A percentile compares a stretch with the other conserved stretches of the same genome.
Conservation (phyloP, 2,113 vertebrate species). For the Todiramphus saurophagus region DNA sequence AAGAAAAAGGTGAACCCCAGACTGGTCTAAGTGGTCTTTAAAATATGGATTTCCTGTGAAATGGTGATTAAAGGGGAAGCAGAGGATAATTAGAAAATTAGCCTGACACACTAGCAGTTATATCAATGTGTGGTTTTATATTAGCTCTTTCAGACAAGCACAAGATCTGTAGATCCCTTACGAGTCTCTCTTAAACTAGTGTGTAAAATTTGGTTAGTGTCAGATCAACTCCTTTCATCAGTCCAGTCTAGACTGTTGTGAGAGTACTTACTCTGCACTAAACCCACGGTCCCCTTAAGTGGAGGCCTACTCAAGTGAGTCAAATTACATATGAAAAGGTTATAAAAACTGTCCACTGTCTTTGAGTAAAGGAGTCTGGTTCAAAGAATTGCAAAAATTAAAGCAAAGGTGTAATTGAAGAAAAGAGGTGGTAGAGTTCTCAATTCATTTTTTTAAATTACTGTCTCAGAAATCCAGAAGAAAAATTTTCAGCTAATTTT, state of each 20-base stretch:
- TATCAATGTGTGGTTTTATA: background rate
- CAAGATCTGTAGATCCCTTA: background rate
- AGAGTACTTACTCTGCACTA: background rate
- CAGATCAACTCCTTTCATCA: conserved; percentile 35
- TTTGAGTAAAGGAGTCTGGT: background rate
- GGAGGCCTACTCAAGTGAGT: background rate
- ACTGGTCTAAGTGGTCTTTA: background rate
- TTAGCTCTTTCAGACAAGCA: background rate
- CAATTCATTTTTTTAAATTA: background rate
- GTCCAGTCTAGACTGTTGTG: background rate
- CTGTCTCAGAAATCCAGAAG: background rate
- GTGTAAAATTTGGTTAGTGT: background rate
- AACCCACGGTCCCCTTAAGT: background rate
- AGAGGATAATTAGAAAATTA: conserved; percentile 19
- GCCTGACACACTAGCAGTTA: background rate
- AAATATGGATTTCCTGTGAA: background rate
- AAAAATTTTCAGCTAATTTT: background rate
- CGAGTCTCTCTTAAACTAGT: background rate
- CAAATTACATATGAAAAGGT: background rate
- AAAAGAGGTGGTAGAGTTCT: background rate
- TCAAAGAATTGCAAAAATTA: background rate
- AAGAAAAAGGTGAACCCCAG: conserved; percentile 3
- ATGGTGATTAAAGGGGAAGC: background rate
- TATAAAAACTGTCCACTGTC: background rate
- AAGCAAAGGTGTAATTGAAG: background rate